Evolutionary conservation across 1,140 invertebrate species (phyloP), one percentile per base, ranked within the genome.

Genomic region (Micrasema minimum): DNA sequence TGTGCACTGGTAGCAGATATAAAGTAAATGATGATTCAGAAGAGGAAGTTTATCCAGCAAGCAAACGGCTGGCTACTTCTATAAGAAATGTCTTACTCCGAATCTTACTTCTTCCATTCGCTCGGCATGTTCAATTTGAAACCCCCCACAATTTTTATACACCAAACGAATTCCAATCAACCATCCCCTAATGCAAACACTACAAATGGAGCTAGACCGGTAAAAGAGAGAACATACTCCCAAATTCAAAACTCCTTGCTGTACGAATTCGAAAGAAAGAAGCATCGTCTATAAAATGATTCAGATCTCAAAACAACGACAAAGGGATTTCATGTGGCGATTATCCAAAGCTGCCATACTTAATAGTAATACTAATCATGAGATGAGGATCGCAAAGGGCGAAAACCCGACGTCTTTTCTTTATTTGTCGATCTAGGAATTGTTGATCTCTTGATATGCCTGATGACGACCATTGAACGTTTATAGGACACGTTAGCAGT

Each of bases 41-140:
- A 37, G 82, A 85, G 53, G 83, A 85, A 79, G 73, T 87, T 2
- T 88, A 88, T 76, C 87, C 87, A 16, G 83, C 87, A 6, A 85
- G 82, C 31, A 88, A 88, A n/a, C 70, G 87, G 87, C n/a, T 7
- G 87, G 87, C 9, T 88, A 88, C 76, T 88, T 88, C 75, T 88
- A 88, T 76, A 76, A 87, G 69, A 88, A n/a, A 88, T 69, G 87
- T 88, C n/a, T 1, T 88, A 87, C 66, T 87, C 86, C 18, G 87
- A 88, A 75, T 87, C 87, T 75, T 88, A 88, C 75, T 88, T 87
- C 69, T 59, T 62, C 50, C 6, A 69, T 69, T 41, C 61, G 69
- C 11, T 35, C 72, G 12, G 61, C 38, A 64, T 74, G 26, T 74
- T 74, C 43, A 66, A 74, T 50, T 74, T 74, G n/a, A 66, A 70